These are phyloP conservation scores for Athene noctua DNA, from an alignment of 2,113 vertebrate genomes.

Conservation along the genomic window DNA sequence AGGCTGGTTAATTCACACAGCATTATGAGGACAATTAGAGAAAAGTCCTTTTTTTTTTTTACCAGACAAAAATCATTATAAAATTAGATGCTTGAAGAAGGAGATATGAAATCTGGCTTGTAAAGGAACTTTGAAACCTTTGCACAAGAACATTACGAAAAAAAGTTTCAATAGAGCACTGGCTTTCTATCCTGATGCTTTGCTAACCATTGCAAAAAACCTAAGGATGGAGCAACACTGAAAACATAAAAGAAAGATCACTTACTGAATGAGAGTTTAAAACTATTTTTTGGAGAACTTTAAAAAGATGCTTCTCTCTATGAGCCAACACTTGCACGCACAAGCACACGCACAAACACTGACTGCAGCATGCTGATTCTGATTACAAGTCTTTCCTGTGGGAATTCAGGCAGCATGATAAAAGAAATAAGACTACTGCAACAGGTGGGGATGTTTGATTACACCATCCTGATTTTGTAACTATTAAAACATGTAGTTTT, in stretches of 20 bases:
- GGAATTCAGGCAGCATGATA: background rate
- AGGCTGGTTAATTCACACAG: background rate
- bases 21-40: background rate
- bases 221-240: background rate
- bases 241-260: background rate
- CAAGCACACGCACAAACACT: background rate
- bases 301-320: background rate
- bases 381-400: background rate
- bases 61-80: background rate
- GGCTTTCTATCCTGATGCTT: background rate
- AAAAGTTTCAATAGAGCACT: background rate
- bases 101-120: background rate
- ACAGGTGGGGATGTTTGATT: background rate
- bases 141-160: background rate
- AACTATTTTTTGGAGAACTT: background rate
- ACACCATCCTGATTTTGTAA: background rate
- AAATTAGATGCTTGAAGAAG: background rate
- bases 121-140: background rate
- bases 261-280: background rate
- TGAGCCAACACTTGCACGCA: background rate
- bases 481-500: background rate
- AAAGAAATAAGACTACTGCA: background rate
- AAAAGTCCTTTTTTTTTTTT: background rate
- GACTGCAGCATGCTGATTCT: background rate
- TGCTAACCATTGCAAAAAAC: background rate